Base-by-base conservation (phyloP, 1,140 invertebrate species). In the Sogatella furcifera region DNA sequence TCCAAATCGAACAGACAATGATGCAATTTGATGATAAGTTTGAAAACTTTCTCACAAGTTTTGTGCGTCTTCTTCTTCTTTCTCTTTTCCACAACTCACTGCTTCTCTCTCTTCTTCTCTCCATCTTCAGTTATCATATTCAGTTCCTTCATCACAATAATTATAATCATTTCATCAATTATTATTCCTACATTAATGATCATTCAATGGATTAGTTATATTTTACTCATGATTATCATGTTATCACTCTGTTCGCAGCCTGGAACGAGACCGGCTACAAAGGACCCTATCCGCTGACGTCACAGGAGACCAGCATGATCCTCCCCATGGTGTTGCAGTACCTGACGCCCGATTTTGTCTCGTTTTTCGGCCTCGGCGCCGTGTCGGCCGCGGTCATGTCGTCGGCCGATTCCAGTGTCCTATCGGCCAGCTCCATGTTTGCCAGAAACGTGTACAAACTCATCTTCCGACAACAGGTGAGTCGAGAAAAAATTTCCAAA, bases 361-460 rank as follows among this genome's bases (percentile, higher is more conserved):
- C 95, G 3, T 98, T 98, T 78, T 90, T 98, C 70, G 96, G 95
- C 0, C 78, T 98, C 60, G 96, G 96, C 0, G 95, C 96, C n/a
- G 93, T 98, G 5, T 97, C 94, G 0, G 95, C 95, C 3, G 95
- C 95, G 11, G 95, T 97, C 24, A 97, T 98, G 95, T 97, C 94
- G 28, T 98, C 95, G 2, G 95, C 95, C 0, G 96, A 98, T 73
- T 98, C 95, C 42, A 97, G 94, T 62, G 91, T 98, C 24, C 80
- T 98, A 10, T 96, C 93, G 15, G 95, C 96, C 2, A 91, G 91
- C 63, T 96, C 94, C 15, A 98, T 98, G 95, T 98, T 98, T 73
- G 94, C 96, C 56, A 84, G 94, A 70, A 98, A 98, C 74, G 90
- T 98, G 61, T 98, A 97, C 81, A 95, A 93, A 77, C 81, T 96